Conservation (phyloP, 2,113 vertebrate species). For the Mormoops blainvillei region DNA sequence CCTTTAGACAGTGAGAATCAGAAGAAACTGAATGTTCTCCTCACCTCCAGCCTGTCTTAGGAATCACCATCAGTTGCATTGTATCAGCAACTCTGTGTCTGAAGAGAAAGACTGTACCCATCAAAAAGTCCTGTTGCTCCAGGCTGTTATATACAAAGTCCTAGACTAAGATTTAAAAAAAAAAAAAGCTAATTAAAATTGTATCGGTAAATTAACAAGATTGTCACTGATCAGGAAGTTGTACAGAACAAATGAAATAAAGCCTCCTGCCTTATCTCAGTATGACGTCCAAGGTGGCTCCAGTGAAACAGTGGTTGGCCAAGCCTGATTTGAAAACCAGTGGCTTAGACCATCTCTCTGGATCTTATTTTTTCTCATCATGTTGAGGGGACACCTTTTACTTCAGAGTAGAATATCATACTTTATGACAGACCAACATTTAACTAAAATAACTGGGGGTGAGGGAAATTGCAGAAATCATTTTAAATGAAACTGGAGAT, state of each 20-base stretch:
- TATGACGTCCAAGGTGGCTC: background rate
- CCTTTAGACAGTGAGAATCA: background rate
- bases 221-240: background rate
- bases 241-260: background rate
- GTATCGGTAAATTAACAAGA: background rate
- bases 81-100: background rate
- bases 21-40: background rate
- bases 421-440: background rate
- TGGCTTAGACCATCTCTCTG: background rate
- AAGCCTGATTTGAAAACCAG: background rate
- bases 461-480: background rate
- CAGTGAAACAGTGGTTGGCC: background rate
- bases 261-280: background rate
- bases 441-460: background rate
- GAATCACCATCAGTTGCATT: background rate
- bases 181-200: constrained; percentile 20
- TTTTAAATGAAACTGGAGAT: background rate
- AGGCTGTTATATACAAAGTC: background rate
- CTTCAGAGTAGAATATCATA: background rate
- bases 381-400: background rate
- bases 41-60: background rate
- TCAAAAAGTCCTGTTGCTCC: background rate
- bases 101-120: background rate
- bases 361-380: background rate
- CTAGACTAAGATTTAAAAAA: background rate